Conservation (phyloP, 1,140 invertebrate genomes). For the Caenorhabditis brenneri region DNA sequence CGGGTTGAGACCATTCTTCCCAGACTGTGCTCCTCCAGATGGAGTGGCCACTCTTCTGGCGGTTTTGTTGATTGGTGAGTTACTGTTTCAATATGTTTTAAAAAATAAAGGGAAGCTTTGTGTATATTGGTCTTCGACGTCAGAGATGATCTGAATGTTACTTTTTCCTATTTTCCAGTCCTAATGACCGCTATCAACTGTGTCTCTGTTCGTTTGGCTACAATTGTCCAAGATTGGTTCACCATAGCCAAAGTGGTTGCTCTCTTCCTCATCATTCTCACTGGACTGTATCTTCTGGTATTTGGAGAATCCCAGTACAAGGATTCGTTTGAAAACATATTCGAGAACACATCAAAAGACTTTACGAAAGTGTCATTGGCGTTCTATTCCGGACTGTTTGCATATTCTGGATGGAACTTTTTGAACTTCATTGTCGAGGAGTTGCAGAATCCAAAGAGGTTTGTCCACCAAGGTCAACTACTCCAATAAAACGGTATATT, state of each 20-base stretch:
- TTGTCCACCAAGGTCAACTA: too few species aligned
- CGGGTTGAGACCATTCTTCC: conserved; percentile 86
- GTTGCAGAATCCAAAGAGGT: conserved; percentile 82
- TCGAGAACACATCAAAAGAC: conserved; percentile 42
- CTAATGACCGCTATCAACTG: conserved; percentile 93
- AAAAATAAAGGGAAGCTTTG: background rate
- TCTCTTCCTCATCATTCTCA: conserved; percentile 87
- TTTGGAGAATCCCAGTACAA: conserved; percentile 47
- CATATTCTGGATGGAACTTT: conserved; percentile 74
- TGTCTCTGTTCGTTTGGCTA: conserved; percentile 93
- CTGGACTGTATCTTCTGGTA: conserved; percentile 83
- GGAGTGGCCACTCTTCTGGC: conserved; percentile 81
- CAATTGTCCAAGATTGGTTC: conserved; percentile 91
- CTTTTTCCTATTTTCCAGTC: conserved; percentile 79
- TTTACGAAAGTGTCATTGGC: conserved; percentile 73
- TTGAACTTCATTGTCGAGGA: conserved; percentile 78
- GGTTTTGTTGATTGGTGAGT: conserved; percentile 88
- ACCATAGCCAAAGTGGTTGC: conserved; percentile 94
- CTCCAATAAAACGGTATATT: too few species aligned
- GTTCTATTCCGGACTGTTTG: conserved; percentile 75
- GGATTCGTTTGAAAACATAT: conserved; percentile 60
- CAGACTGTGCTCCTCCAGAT: conserved; percentile 84
- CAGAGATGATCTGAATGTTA: too few species aligned
- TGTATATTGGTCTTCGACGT: background rate
- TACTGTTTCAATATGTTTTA: conserved; percentile 70